Conservation (phyloP, 2,888 invertebrate species). For the Mellilla xanthometata region DNA sequence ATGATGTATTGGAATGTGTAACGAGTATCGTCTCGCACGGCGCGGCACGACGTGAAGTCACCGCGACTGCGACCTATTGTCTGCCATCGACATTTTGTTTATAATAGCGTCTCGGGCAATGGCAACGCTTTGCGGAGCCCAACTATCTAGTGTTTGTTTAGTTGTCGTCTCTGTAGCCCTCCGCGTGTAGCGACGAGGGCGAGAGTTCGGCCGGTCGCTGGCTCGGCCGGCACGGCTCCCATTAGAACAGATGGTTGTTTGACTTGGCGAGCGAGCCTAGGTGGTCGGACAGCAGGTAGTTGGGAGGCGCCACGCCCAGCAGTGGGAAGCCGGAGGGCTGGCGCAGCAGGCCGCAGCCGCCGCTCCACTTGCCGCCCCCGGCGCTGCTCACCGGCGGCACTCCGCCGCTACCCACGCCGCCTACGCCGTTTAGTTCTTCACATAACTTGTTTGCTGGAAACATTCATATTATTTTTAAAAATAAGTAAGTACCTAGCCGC, state of each 20-base stretch:
- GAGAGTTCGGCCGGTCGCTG: constrained; percentile 31
- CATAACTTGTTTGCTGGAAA: constrained; percentile 72
- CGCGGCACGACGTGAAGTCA: constrained; percentile 13
- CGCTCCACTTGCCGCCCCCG: constrained; percentile 80
- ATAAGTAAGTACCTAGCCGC: too few species aligned
- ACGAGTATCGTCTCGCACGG: too few species aligned
- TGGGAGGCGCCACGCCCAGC: constrained; percentile 82
- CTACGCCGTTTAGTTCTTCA: constrained; percentile 69
- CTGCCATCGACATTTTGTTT: constrained; percentile 1
- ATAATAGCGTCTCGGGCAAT: neutral
- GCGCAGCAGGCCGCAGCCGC: constrained; percentile 85
- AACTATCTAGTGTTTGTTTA: too few species aligned
- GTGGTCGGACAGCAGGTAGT: constrained; percentile 84
- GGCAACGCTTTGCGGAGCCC: too few species aligned
- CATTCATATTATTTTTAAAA: neutral
- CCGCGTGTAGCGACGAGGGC: constrained; percentile 2
- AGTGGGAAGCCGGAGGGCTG: constrained; percentile 84
- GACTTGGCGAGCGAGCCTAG: constrained; percentile 83
- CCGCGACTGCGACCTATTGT: constrained; percentile 1
- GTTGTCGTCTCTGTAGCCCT: neutral
- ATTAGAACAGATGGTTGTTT: constrained; percentile 86
- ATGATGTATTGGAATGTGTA: constrained; percentile 31
- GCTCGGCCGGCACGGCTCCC: constrained; percentile 49
- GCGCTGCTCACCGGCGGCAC: constrained; percentile 61
- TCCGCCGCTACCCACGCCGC: constrained; percentile 65